phyloP scores from a whole-genome alignment of 2,888 invertebrate species.

The Microplitis manilae region DNA sequence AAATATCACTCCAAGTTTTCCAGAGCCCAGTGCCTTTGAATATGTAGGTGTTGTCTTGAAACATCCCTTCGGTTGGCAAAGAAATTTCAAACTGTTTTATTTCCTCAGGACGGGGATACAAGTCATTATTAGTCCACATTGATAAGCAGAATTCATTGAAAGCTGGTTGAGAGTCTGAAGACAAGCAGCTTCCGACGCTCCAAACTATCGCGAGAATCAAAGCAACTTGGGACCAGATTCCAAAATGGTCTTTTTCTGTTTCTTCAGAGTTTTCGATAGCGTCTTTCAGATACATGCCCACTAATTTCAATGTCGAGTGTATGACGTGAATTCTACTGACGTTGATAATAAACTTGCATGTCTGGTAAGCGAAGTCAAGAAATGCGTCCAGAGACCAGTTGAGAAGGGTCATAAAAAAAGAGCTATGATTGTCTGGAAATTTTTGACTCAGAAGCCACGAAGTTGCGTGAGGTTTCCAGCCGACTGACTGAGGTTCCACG shows the following conservation, averaged over 20 bases:
- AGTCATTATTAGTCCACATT: slow-evolving; percentile 50
- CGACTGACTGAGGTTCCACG: slow-evolving; percentile 74
- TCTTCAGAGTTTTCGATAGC: slow-evolving; percentile 58
- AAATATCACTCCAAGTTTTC: slow-evolving; percentile 75
- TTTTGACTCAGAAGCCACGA: slow-evolving; percentile 44
- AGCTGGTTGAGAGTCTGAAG: slow-evolving; percentile 66
- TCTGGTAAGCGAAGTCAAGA: slow-evolving; percentile 73
- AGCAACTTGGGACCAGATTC: slow-evolving; percentile 74
- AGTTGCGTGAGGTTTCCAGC: slow-evolving; percentile 74
- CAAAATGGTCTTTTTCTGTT: slow-evolving; percentile 67
- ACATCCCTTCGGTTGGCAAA: slow-evolving; percentile 73
- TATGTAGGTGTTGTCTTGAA: slow-evolving; percentile 76
- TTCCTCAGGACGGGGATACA: slow-evolving; percentile 72
- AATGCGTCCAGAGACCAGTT: slow-evolving; percentile 76
- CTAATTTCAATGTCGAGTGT: slow-evolving; percentile 64
- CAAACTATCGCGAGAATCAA: slow-evolving; percentile 74
- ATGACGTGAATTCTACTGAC: slow-evolving; percentile 68
- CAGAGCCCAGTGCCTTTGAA: slow-evolving; percentile 76
- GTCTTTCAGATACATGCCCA: slow-evolving; percentile 66
- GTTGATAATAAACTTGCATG: slow-evolving; percentile 68
- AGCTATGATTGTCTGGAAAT: slow-evolving; percentile 54
- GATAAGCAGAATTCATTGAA: slow-evolving; percentile 69
- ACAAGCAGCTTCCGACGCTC: slow-evolving; percentile 73
- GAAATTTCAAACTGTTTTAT: slow-evolving; percentile 75
- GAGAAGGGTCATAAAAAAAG: slow-evolving; percentile 65